Evolutionary conservation across 1,140 invertebrate species (phyloP), one percentile per base, ranked within the genome.

Genomic region (Brachionus plicatilis): DNA sequence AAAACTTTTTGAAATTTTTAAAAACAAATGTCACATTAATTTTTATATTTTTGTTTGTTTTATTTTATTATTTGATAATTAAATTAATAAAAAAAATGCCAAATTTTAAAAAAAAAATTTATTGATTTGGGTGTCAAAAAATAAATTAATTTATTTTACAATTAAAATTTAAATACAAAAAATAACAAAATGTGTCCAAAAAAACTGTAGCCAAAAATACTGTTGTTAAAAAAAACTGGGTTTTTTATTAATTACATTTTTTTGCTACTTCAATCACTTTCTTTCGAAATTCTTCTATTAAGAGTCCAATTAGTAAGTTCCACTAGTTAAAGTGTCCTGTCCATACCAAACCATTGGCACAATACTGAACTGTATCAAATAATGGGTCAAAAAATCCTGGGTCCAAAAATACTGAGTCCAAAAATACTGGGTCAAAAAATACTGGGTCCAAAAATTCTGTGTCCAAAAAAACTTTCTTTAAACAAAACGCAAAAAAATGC

Each of bases 361-460:
- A 72, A 75, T 70, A 84, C 37, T 84, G 82, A 24, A 84, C 65
- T 60, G 82, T 84, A 41, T 84, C 82, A 47, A 84, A 84, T 33
- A 33, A 33, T 47, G 45, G 9, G 2, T 12, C 45, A n/a, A n/a
- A n/a, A n/a, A n/a, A n/a, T n/a, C n/a, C n/a, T n/a, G n/a, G n/a
- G n/a, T n/a, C 45, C 4, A 56, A 56, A 56, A 56, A 56, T 56
- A 20, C 50, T 56, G 50, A 6, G 14, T 56, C 12, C 12, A 56
- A 56, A 56, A 56, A 56, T n/a, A 56, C 50, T 56, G 11, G 45
- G 50, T 56, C 50, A n/a, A 17, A 56, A 56, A 56, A 47, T 47
- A 12, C 45, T 47, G 45, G 9, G 45, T 47, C 45, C 45, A 47
- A 56, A 56, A 56, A 56, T n/a, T n/a, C 50, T n/a, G n/a, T 56